Percentiles rank a stretch among this genome's conserved stretches.
Conservation (phyloP, 2,113 vertebrate species). For the Labeo catla region DNA sequence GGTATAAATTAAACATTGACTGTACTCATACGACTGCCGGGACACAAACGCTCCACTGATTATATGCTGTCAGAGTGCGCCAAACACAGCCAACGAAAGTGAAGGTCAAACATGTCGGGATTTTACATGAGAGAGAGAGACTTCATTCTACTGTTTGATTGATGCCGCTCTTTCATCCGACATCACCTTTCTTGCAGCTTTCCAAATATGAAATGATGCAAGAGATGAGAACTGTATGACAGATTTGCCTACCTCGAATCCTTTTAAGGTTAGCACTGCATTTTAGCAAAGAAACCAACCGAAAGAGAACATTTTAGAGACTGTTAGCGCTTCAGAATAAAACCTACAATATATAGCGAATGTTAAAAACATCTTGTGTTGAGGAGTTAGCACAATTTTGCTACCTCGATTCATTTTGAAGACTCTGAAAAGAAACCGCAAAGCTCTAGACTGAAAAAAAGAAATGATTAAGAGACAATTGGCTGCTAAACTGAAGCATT, state of each 20-base stretch:
- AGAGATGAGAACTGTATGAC: neutral
- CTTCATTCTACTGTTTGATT: constrained; percentile 20
- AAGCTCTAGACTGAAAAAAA: neutral
- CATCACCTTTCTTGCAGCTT: neutral
- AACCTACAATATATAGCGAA: neutral
- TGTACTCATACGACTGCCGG: constrained; percentile 14
- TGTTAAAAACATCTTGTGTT: neutral
- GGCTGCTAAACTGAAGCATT: neutral
- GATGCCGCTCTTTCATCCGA: constrained; percentile 21
- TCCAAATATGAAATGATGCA: constrained; percentile 36
- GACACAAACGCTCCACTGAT: constrained; percentile 44
- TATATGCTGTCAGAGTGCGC: constrained; percentile 30
- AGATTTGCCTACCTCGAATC: constrained; percentile 5
- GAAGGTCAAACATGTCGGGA: constrained; percentile 41
- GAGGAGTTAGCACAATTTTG: neutral
- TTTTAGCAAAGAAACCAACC: neutral
- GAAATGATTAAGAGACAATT: neutral
- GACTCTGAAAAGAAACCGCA: neutral
- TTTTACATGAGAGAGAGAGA: constrained; percentile 34
- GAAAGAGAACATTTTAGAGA: neutral
- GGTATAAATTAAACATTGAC: constrained; percentile 45
- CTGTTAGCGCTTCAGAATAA: neutral
- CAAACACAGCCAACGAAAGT: constrained; percentile 3
- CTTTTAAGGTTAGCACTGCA: neutral
- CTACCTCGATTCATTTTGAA: neutral